These are phyloP conservation scores for Drosophila kanekoi DNA, from an alignment of 2,888 invertebrate species.

Conservation along the genomic window DNA sequence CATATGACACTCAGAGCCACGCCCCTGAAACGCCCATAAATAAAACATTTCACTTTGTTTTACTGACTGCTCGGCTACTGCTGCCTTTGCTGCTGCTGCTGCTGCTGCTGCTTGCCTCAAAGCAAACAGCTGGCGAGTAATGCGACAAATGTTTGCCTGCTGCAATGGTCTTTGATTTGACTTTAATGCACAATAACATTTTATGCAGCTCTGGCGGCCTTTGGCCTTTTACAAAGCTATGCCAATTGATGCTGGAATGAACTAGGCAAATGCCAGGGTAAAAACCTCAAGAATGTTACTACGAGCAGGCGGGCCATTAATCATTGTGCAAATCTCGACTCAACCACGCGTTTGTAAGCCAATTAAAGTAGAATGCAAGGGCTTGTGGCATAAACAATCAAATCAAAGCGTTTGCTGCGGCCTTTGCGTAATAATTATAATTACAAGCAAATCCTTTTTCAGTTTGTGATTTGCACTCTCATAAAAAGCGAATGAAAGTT, in stretches of 20 bases:
- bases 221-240: conserved; percentile 49
- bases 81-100: conserved; percentile 1
- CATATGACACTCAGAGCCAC: conserved; percentile 77
- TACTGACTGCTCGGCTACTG: conserved; percentile 53
- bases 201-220: conserved; percentile 47
- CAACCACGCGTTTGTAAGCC: conserved; percentile 45
- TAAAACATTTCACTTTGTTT: conserved; percentile 79
- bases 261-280: conserved; percentile 42
- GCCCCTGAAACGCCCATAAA: conserved; percentile 72
- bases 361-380: conserved; percentile 48
- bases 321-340: conserved; percentile 49
- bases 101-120: conserved; percentile 22
- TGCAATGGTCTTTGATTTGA: conserved; percentile 74
- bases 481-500: no score
- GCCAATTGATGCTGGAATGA: conserved; percentile 66
- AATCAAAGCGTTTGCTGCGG: conserved; percentile 39
- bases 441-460: not conserved
- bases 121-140: conserved; percentile 34
- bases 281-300: conserved; percentile 41
- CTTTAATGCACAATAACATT: conserved; percentile 78
- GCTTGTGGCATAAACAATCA: conserved; percentile 49
- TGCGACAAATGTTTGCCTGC: conserved; percentile 41
- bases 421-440: conserved; percentile 24
- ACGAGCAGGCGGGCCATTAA: conserved; percentile 30
- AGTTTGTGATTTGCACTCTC: no score